Evolutionary conservation across 2,888 invertebrate species (phyloP).

Genomic region (Leptothorax acervorum): DNA sequence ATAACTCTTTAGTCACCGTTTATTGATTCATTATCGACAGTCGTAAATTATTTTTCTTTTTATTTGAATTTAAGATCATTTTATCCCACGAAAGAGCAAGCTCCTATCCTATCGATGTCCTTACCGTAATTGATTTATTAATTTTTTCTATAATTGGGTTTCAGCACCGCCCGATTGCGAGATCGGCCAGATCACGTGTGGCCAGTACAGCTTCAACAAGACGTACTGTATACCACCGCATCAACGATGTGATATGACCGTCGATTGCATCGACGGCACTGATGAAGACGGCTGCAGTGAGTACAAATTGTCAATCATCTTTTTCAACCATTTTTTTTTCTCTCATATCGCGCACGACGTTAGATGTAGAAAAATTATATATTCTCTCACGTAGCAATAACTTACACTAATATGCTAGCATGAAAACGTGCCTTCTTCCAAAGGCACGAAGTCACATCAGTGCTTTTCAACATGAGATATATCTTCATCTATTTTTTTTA

Average conservation of each 20-base stretch:
- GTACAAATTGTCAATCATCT: conserved; percentile 85
- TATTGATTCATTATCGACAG: too few species aligned
- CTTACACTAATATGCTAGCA: not conserved
- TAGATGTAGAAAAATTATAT: not conserved
- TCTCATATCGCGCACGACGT: not conserved
- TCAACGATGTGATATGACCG: conserved; percentile 97
- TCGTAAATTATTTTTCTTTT: too few species aligned
- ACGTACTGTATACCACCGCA: conserved; percentile 98
- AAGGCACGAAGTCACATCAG: not conserved
- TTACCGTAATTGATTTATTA: not conserved
- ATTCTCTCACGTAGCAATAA: not conserved
- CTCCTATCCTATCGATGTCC: not conserved
- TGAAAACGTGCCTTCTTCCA: not conserved
- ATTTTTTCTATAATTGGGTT: conserved; percentile 68
- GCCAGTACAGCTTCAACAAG: conserved; percentile 97
- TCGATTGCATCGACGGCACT: conserved; percentile 97
- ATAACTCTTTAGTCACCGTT: too few species aligned
- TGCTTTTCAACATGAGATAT: not conserved
- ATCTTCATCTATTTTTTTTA: not conserved
- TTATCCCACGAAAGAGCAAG: not conserved
- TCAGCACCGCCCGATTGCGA: conserved; percentile 98
- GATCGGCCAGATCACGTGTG: conserved; percentile 95
- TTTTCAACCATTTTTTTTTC: not conserved
- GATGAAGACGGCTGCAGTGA: conserved; percentile 98
- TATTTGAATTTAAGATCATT: not conserved